phyloP scores from a whole-genome alignment of 2,113 vertebrate species.

The Rostratula benghalensis region DNA sequence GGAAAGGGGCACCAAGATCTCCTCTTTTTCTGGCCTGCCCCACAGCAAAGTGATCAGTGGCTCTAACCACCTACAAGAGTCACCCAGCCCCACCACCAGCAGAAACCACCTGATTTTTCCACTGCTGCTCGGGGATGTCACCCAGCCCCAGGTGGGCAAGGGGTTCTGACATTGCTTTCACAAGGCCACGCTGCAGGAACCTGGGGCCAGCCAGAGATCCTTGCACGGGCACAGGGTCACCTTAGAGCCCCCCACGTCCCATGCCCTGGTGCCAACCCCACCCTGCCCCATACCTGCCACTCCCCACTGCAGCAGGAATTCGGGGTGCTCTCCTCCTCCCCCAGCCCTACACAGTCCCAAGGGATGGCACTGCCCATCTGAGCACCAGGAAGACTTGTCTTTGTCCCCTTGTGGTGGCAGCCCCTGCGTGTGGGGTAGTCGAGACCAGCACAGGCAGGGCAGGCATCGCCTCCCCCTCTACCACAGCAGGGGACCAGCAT shows the following conservation, averaged over 20 bases:
- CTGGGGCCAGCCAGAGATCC: neutral
- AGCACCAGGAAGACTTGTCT: accelerated
- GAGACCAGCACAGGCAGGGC: neutral
- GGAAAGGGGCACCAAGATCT: neutral
- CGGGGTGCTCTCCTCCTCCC: neutral
- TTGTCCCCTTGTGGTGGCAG: accelerated
- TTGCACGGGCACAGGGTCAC: neutral
- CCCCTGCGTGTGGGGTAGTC: accelerated
- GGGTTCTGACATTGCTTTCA: neutral
- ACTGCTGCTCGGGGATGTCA: accelerated
- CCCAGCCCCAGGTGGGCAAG: accelerated
- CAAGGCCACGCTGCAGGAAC: neutral
- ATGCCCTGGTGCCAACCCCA: neutral
- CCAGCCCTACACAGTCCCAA: neutral
- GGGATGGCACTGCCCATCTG: neutral
- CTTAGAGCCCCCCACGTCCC: neutral
- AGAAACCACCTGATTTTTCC: neutral
- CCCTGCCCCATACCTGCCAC: neutral
- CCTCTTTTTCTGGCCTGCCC: neutral
- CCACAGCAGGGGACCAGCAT: neutral
- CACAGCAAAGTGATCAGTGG: neutral
- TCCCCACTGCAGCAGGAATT: neutral
- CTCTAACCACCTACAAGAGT: accelerated
- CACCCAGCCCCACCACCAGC: neutral
- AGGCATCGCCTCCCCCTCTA: neutral